Percentiles rank a stretch among this genome's conserved stretches.
Conservation (phyloP, 2,888 invertebrate species). For the Clusia tigrina region DNA sequence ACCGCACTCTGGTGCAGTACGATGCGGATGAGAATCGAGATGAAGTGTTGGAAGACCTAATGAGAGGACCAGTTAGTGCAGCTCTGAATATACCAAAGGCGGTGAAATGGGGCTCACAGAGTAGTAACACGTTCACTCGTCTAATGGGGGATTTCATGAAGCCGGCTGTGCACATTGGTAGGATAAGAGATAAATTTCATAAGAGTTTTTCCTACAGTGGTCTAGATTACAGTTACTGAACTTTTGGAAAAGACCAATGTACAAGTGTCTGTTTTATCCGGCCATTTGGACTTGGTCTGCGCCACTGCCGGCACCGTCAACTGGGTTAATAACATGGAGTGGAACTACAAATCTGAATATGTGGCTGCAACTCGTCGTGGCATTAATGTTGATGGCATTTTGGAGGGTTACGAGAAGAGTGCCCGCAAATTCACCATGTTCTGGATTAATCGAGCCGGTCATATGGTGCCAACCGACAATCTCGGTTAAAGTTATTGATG, state of each 20-base stretch:
- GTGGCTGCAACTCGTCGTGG: conserved; percentile 67
- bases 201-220: no score
- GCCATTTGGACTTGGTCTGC: conserved; percentile 85
- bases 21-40: conserved; percentile 58
- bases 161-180: conserved; percentile 76
- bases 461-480: conserved; percentile 73
- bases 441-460: conserved; percentile 63
- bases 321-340: conserved; percentile 78
- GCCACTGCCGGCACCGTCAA: conserved; percentile 78
- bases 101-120: conserved; percentile 74
- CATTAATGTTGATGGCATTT: conserved; percentile 69
- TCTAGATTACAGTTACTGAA: conserved; percentile 71
- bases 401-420: conserved; percentile 78
- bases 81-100: conserved; percentile 72
- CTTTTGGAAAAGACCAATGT: conserved; percentile 74
- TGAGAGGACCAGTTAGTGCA: conserved; percentile 76
- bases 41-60: conserved; percentile 66
- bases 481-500: no score
- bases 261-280: conserved; percentile 76
- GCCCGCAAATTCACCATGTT: conserved; percentile 64
- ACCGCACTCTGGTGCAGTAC: conserved; percentile 52
- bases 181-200: no score
- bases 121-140: conserved; percentile 68
- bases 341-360: conserved; percentile 71
- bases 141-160: conserved; percentile 80